Evolutionary conservation across 2,113 vertebrate species (phyloP).

Genomic region (Campylomormyrus tamandua): DNA sequence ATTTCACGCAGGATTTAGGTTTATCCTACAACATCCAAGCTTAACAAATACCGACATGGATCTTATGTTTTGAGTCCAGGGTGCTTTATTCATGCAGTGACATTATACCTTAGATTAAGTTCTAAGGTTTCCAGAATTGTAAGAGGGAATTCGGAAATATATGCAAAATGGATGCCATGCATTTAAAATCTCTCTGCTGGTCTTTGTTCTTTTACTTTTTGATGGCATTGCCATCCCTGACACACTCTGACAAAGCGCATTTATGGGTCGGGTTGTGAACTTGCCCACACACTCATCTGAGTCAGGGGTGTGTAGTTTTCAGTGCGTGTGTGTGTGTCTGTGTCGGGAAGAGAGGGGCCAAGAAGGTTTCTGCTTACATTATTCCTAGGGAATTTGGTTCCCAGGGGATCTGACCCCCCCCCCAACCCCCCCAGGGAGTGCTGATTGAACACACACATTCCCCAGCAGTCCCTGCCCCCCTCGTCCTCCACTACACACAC

Average conservation of each 20-base stretch:
- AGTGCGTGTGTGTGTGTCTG: constrained; percentile 1
- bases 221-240: neutral
- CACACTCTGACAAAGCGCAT: neutral
- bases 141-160: neutral
- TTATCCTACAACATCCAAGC: neutral
- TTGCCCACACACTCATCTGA: neutral
- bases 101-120: neutral
- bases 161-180: neutral
- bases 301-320: neutral
- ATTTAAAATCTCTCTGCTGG: neutral
- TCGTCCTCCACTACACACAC: constrained; percentile 24
- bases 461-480: constrained; percentile 19
- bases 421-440: constrained; percentile 42
- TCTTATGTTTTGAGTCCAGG: neutral
- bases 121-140: neutral
- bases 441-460: constrained; percentile 38
- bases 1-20: neutral
- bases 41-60: neutral
- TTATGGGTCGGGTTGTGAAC: neutral
- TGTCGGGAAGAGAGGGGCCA: neutral
- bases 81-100: neutral
- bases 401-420: constrained; percentile 51
- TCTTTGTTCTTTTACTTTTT: neutral
- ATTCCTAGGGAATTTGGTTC: constrained; percentile 1
- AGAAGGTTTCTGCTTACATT: constrained; percentile 16